Evolutionary conservation across 2,888 invertebrate genomes (phyloP), one percentile per base, ranked within the genome.

Genomic region (Andricus curvator): DNA sequence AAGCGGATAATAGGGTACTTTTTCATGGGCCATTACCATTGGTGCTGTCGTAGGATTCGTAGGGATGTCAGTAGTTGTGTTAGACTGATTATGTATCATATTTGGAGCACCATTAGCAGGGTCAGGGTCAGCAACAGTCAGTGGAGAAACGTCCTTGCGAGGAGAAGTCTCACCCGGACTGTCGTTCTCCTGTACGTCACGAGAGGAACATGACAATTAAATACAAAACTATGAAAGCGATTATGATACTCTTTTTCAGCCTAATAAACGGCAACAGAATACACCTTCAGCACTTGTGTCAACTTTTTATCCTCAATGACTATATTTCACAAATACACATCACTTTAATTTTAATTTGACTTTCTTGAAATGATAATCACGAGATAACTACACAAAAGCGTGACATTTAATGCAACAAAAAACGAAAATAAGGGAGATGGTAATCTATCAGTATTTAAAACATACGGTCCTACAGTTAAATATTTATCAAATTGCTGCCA

Each of bases 51-150:
- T 29, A 17, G 74, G 33, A 33, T n/a, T 56, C 20, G 74, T 29
- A 17, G 74, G 33, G n/a, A n/a, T 56, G 25, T 74, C 74, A 51
- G 74, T 33, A 20, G 9, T 56, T 67, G 67, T 66, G 17, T 33
- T 66, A 48, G 70, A n/a, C 48, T 74, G 74, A 74, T 74, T 56
- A 74, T 20, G 56, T 56, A 33, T 74, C 74, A 74, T 74, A 56
- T 56, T 74, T 74, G 74, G 4, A 56, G 74, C 56, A 74, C 33
- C 56, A 74, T 20, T 74, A 74, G 33, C 74, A 74, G 74, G 51
- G 20, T 13, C 37, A 74, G 51, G 74, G 74, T 74, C 56, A 74
- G 29, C 56, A 37, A 74, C 74, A 56, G 74, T 74, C 37, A 74
- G 51, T 29, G 51, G 29, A 56, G 74, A 33, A 51, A 29, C 74